Percentiles rank a stretch among this genome's conserved stretches.
Evolutionary conservation across 2,888 invertebrate species (phyloP).

Genomic region (Zhuqinia jingwanae): DNA sequence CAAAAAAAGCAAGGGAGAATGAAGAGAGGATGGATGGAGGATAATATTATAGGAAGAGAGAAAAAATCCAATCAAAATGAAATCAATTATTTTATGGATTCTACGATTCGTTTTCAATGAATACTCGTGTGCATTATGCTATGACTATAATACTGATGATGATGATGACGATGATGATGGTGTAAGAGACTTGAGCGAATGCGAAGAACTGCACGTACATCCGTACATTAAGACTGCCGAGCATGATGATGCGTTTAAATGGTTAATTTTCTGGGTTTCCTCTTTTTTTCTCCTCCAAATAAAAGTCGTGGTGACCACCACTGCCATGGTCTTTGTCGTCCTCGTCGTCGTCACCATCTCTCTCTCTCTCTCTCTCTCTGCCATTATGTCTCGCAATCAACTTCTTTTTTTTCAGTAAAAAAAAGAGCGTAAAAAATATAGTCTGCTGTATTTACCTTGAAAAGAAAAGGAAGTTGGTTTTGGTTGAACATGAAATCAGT

Average conservation of each 20-base stretch:
- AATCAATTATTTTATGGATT: constrained; percentile 74
- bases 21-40: neutral
- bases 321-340: neutral
- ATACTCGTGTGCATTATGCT: neutral
- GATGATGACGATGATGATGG: too few species aligned
- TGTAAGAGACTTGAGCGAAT: too few species aligned
- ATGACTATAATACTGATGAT: too few species aligned
- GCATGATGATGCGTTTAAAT: constrained; percentile 61
- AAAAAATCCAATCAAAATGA: constrained; percentile 73
- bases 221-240: neutral
- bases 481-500: constrained; percentile 13
- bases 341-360: neutral
- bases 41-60: too few species aligned
- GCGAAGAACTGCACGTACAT: constrained; percentile 17
- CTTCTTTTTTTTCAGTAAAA: constrained; percentile 15
- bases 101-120: constrained; percentile 65
- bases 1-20: neutral
- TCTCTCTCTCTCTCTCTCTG: neutral
- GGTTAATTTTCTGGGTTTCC: constrained; percentile 8
- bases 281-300: neutral
- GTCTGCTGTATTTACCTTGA: constrained; percentile 6
- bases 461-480: neutral
- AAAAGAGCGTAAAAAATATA: constrained; percentile 1
- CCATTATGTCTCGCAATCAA: neutral
- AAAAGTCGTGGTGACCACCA: neutral